Evolutionary conservation across 2,113 vertebrate species (phyloP), one percentile per base, ranked within the genome.

Genomic region (Acinonyx jubatus): DNA sequence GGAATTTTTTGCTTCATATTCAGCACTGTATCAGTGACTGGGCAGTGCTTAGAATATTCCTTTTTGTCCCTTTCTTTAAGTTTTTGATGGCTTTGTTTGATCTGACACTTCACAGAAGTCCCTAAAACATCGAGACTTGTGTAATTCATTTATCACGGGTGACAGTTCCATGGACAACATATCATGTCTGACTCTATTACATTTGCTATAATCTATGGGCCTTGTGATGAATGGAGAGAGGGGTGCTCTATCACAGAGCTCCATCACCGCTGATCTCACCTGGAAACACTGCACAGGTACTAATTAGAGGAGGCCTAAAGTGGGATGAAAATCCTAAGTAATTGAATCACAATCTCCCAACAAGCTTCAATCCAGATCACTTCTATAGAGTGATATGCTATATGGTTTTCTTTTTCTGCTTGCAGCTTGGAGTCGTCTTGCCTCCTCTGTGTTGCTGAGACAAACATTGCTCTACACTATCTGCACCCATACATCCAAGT

Each of bases 31-130:
- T 92, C 65, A 86, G 29, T 76, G 57, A 85, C 48, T 91, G 55
- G 76, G 1, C 7, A 92, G 73, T 73, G 5, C 38, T 90, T 91
- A 96, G 88, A 82, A 27, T 92, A 96, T 92, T 96, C 96, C 89
- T 78, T 90, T 95, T 92, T 91, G 79, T 27, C 80, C 71, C 68
- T 80, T 92, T 69, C 63, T 76, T 18, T 48, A 94, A 86, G 89
- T 96, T 98, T 97, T 55, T 80, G 74, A 91, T 96, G 91, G 82
- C 78, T 96, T 94, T 96, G 38, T 96, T 97, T 97, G 93, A 97
- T 96, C 87, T 89, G 69, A 95, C 93, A 95, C 89, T 89, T 96
- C 83, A 82, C 13, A 38, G 12, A 45, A 95, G 29, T 92, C 55
- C 95, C 91, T 96, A 96, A 96, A 96, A 97, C 90, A 84, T 69